Percentiles rank a stretch among this genome's conserved stretches.
Conservation (phyloP, 64 coral and sea anemone genomes). For the Hydrozoanthus tunicans region DNA sequence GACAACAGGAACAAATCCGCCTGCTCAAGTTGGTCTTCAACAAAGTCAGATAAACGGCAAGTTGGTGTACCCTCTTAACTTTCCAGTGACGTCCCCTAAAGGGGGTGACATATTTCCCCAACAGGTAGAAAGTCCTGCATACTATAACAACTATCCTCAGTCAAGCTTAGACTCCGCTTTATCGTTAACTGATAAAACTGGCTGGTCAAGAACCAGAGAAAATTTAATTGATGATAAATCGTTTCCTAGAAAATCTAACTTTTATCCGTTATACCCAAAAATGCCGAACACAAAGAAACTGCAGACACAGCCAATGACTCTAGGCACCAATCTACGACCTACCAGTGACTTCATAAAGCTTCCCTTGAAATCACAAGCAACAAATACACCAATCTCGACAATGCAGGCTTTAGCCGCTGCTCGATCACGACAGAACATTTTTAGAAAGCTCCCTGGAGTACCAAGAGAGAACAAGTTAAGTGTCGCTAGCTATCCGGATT, state of each 20-base stretch:
- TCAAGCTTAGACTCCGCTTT: background rate
- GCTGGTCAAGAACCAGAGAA: background rate
- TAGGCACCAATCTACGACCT: background rate
- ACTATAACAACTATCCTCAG: slow-evolving; percentile 1
- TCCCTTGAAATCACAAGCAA: background rate
- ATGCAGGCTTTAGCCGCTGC: slow-evolving; percentile 32
- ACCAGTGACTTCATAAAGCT: background rate
- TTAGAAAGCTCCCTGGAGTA: background rate
- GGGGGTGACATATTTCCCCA: background rate
- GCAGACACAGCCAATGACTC: background rate
- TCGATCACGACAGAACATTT: background rate
- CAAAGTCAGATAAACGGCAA: slow-evolving; percentile 16
- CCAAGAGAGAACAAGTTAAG: background rate
- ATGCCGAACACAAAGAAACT: background rate
- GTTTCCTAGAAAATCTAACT: slow-evolving; percentile 8
- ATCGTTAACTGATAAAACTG: background rate
- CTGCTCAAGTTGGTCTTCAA: background rate
- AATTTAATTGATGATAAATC: background rate
- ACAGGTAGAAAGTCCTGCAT: slow-evolving; percentile 26
- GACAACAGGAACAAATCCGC: background rate
- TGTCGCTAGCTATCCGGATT: background rate
- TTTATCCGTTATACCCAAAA: background rate
- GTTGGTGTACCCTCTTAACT: background rate
- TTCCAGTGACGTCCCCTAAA: background rate
- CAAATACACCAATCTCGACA: slow-evolving; percentile 27